Percentiles rank a stretch among this genome's conserved stretches.
These are phyloP conservation scores for Fragum sueziense DNA, from an alignment of 2,888 invertebrate genomes.

Conservation along the genomic window DNA sequence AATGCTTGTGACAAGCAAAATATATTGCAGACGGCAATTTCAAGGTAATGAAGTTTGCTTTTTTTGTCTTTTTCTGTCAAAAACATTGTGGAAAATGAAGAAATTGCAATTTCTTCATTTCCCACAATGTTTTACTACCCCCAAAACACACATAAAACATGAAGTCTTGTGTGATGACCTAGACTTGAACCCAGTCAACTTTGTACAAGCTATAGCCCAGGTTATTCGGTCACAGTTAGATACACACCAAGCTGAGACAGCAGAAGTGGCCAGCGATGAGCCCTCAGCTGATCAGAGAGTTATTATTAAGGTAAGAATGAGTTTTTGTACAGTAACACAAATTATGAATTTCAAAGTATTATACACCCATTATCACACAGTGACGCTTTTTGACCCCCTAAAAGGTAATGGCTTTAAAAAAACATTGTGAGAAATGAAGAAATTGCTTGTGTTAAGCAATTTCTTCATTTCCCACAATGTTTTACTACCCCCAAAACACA, in stretches of 20 bases:
- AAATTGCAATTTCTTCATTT: not conserved
- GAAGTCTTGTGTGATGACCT: conserved; percentile 99
- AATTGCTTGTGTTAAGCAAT: not conserved
- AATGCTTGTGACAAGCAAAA: no score
- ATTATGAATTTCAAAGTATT: no score
- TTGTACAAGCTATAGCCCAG: conserved; percentile 98
- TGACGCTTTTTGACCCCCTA: no score
- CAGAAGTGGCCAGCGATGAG: conserved; percentile 91
- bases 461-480: not conserved
- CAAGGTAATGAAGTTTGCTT: no score
- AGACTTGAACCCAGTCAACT: conserved; percentile 96
- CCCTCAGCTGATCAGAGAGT: conserved; percentile 96
- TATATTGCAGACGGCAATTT: no score
- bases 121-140: not conserved
- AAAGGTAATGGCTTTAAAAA: no score
- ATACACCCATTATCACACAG: no score
- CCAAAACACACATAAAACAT: no score
- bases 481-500: no score
- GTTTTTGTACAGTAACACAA: no score
- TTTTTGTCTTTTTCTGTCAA: no score
- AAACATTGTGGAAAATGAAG: not conserved
- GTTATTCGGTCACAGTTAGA: conserved; percentile 98
- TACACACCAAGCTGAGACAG: conserved; percentile 91
- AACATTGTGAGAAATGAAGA: not conserved
- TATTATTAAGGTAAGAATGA: conserved; percentile 91